Evolutionary conservation across 30 jellyfish, hydroid and myxozoan genomes (phyloP), one percentile per base, ranked within the genome.

Genomic region (Aurelia sp.): DNA sequence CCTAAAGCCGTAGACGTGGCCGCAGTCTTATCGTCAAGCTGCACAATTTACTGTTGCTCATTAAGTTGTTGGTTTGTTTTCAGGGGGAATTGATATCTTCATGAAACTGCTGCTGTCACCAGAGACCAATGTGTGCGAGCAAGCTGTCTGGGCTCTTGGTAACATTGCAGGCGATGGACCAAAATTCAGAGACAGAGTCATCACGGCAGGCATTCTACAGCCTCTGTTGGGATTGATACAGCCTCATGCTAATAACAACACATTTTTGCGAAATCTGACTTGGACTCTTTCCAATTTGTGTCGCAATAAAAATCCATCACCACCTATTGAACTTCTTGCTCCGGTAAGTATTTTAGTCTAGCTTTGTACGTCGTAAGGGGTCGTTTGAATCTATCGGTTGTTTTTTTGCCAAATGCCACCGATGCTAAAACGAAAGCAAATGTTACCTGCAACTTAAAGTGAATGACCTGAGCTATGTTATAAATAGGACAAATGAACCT

Each of bases 121-220:
- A 3, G 89, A 90, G 50, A 62, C 76, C 47, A 86, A 90, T 55
- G 98, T 95, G 3, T 82, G 96, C 61, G 99, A 95, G 81, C 99
- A 95, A 62, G 97, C 99, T 27, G 98, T 90, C 30, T 95, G 99
- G 99, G 98, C 99, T 4, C 96, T 95, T 30, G 99, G 98, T 10
- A 95, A 95, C 90, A 95, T 95, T 17, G 97, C 99, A 19, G 99
- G 99, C 59, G 99, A 94, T 77, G 99, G 99, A 2, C 96, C 99
- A 6, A 73, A 85, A 52, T 89, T 89, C 69, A 81, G 99, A 65
- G 99, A 94, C 86, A 88, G 57, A 61, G 99, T 94, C 7, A 67
- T 94, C 60, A 48, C 66, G 35, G 80, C 85, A 48, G 99, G 99
- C 3, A 86, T 94, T 12, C 89, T 94, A 33, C 59, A 50, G 73